Base-by-base conservation (phyloP, 2,113 vertebrate genomes). In the Rousettus leschenaultii region DNA sequence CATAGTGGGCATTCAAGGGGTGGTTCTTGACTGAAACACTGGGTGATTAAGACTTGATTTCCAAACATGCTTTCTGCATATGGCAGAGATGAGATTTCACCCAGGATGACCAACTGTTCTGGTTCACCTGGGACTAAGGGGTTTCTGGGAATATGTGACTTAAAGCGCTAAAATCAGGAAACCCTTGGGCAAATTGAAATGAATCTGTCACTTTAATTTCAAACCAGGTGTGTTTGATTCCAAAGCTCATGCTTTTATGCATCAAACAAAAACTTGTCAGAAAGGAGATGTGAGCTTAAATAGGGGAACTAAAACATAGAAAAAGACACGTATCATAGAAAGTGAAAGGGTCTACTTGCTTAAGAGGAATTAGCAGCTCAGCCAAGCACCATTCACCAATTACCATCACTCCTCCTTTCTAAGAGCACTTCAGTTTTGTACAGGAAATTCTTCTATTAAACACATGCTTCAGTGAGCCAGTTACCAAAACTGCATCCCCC, bases 11-110 rank as follows among this genome's bases (percentile, higher is more conserved):
- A 57, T 68, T 93, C 86, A 40, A 79, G 61, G 83, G 74, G 30
- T 45, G 35, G 55, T 35, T 88, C 59, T 94, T 95, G 92, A 96
- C 71, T 68, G 33, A 87, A 94, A 91, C 38, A 45, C 57, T 51
- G 30, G 63, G 22, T 2, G 53, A 79, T 84, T 55, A 59, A 65
- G 40, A 89, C 19, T 85, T 86, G 24, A 59, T 59, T 95, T 53
- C 53, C 48, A 80, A 55, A 22, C 28, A 43, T 16, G 21, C 5
- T 66, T 43, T 22, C 14, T 12, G 53, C n/a, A 53, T 61, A 63
- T 33, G 21, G 55, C 3, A 87, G 65, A 91, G 51, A 53, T 35
- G 48, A 43, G 3, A 77, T 90, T 94, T 95, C 85, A 77, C 7
- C 16, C 1, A 40, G 35, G 40, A 18, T 61, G 33, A 66, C 18